Conservation (phyloP, 2,113 vertebrate species). For the Condylura cristata region DNA sequence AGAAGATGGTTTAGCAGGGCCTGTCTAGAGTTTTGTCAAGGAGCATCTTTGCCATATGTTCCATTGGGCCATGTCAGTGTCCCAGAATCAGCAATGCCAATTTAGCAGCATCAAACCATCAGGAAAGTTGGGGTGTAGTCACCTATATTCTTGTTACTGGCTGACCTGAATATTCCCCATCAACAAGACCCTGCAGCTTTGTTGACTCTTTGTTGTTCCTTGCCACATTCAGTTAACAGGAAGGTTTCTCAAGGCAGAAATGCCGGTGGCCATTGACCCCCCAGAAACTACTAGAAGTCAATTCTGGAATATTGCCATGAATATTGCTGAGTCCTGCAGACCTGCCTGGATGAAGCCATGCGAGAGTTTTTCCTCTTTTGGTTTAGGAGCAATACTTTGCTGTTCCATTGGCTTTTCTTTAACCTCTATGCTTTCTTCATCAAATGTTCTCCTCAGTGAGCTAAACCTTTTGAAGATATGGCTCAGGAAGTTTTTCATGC, state of each 20-base stretch:
- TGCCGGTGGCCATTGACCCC: background rate
- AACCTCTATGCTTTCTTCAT: background rate
- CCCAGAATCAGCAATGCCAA: background rate
- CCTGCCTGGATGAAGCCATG: background rate
- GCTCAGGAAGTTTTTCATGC: background rate
- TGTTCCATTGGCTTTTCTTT: background rate
- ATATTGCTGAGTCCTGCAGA: background rate
- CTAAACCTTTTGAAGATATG: background rate
- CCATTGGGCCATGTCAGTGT: background rate
- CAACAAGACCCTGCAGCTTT: background rate
- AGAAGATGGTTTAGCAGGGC: background rate
- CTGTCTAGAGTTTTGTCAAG: background rate
- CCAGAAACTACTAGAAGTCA: background rate
- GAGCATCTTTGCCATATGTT: background rate
- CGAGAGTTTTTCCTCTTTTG: background rate
- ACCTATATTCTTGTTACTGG: background rate
- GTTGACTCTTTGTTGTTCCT: background rate
- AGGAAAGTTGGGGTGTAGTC: background rate
- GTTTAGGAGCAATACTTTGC: background rate
- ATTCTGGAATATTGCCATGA: background rate
- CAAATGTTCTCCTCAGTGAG: background rate
- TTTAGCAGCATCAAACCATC: background rate
- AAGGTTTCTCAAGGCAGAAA: slow-evolving; percentile 55
- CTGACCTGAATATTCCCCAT: background rate
- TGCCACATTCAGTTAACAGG: background rate